Evolutionary conservation across 1,140 invertebrate genomes (phyloP), one percentile per base, ranked within the genome.

Genomic region (Battus philenor): DNA sequence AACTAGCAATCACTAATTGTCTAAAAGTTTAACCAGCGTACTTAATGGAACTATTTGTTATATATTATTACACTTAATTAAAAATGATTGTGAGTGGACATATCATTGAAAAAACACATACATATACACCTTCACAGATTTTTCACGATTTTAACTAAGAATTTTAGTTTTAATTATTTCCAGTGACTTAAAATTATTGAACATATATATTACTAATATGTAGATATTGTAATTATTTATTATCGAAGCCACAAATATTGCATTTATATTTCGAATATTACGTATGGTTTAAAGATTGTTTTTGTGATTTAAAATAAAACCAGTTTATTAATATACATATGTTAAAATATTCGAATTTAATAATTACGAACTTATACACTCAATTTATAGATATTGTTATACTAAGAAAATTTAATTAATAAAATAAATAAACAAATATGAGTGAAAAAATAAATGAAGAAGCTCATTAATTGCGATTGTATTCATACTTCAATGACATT

Each of bases 331-430:
- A 84, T 84, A 84, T 84, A 84, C 80, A 84, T 84, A 84, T 84
- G 80, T 84, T 84, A 84, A 84, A 84, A 84, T 84, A 84, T 84
- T 84, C 80, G 80, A 84, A 84, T 84, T 84, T 84, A 84, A 84
- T 84, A 84, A 84, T 84, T 84, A 84, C 74, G 77, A 82, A 81
- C 80, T 84, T 84, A 84, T 84, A 84, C 80, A 84, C 76, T 79
- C 79, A 72, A 83, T 82, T 84, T 84, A 84, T 84, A 84, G 80
- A 84, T 84, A 84, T 82, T 84, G 76, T 79, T 84, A 84, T 84
- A 84, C 74, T 84, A 84, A 84, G 78, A 84, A 78, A 80, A 82
- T 82, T 80, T 82, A 82, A 84, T 81, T 84, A 84, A 84, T 80
- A 73, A 84, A 81, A 75, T 77, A 59, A 80, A 75, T 80, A 82